Evolutionary conservation across 2,888 invertebrate species (phyloP).

Genomic region (Lobophora halterata): DNA sequence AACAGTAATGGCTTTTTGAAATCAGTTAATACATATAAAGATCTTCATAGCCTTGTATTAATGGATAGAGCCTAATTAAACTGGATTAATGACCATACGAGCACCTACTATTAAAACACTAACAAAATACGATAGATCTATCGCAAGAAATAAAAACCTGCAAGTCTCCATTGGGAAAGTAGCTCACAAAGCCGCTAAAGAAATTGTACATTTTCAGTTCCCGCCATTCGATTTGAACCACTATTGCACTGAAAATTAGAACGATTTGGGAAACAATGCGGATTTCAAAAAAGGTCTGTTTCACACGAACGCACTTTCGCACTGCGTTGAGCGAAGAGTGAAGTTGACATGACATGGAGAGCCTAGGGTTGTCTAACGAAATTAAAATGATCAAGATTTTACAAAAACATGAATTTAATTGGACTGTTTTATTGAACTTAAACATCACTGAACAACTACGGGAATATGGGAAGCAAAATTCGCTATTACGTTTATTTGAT

Average conservation of each 20-base stretch:
- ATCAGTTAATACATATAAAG: no score
- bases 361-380: conserved; percentile 36
- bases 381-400: neutral
- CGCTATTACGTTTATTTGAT: no score
- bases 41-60: no score
- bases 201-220: conserved; percentile 57
- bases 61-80: no score
- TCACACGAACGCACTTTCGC: conserved; percentile 41
- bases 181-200: conserved; percentile 56
- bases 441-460: no score
- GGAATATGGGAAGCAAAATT: no score
- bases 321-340: conserved; percentile 35
- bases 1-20: no score
- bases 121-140: no score
- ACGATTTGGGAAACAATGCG: conserved; percentile 21
- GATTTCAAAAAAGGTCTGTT: conserved; percentile 37
- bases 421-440: no score
- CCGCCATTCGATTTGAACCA: conserved; percentile 31
- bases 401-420: no score
- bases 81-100: no score
- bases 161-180: conserved; percentile 54
- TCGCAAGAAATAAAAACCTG: conserved; percentile 26
- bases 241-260: conserved; percentile 26
- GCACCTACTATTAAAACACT: no score
- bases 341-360: conserved; percentile 27